Evolutionary conservation across 2,113 vertebrate species (phyloP).

Genomic region (Pangasianodon gigas): DNA sequence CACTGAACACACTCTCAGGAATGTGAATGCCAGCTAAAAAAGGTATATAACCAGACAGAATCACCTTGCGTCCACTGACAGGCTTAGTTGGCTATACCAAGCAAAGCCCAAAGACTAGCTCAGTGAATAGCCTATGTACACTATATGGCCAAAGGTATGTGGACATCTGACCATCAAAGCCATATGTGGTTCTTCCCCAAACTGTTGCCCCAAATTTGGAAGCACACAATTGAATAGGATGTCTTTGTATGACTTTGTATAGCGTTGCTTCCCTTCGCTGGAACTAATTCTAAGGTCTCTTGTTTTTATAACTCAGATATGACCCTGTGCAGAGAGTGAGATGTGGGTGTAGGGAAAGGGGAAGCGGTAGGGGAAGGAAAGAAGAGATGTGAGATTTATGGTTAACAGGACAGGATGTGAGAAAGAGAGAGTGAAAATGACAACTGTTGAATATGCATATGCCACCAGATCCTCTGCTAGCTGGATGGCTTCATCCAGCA

Average conservation of each 20-base stretch:
- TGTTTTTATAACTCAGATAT: not conserved
- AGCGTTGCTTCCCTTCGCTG: not conserved
- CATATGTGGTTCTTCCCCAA: not conserved
- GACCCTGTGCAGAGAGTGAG: not conserved
- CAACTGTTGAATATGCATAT: not conserved
- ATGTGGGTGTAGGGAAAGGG: not conserved
- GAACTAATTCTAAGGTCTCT: no score
- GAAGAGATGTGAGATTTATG: not conserved
- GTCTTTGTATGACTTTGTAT: not conserved
- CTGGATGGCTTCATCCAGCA: not conserved
- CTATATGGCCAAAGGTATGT: not conserved
- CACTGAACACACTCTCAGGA: not conserved
- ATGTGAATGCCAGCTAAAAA: no score
- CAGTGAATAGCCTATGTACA: not conserved
- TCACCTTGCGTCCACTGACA: not conserved
- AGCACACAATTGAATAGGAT: not conserved
- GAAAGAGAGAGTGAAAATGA: not conserved
- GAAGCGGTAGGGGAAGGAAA: not conserved
- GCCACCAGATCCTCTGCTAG: not conserved
- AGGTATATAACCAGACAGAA: not conserved
- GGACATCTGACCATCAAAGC: not conserved
- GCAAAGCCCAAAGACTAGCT: not conserved
- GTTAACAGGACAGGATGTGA: not conserved
- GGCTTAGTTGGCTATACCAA: not conserved
- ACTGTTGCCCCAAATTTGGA: not conserved